Conservation (phyloP, 2,888 invertebrate genomes). For the Prosapia bicincta region DNA sequence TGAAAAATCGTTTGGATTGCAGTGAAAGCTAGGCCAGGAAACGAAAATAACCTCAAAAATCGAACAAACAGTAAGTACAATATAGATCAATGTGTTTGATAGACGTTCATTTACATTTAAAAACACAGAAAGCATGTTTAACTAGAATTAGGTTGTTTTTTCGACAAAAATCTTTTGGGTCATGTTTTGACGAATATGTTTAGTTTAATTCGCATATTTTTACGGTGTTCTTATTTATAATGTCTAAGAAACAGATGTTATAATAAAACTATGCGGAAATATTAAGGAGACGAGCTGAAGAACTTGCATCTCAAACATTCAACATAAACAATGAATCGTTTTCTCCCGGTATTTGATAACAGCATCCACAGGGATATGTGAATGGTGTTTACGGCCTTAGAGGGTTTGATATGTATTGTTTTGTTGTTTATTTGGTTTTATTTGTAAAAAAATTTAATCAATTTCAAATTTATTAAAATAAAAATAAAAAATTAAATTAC, state of each 20-base stretch:
- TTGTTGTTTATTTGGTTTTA: neutral
- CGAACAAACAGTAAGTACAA: neutral
- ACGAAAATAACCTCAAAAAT: neutral
- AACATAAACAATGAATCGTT: neutral
- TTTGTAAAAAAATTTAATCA: no score
- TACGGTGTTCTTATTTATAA: neutral
- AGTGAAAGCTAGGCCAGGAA: neutral
- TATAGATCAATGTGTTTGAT: neutral
- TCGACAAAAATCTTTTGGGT: neutral
- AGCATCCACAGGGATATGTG: neutral
- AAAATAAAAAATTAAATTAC: no score
- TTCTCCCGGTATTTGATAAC: neutral
- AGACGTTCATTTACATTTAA: neutral
- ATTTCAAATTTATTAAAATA: no score
- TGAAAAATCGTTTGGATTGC: neutral
- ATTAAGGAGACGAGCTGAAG: neutral
- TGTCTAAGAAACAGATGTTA: neutral
- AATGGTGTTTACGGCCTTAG: neutral
- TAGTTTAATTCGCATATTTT: neutral
- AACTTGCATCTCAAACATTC: neutral
- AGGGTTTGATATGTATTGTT: neutral
- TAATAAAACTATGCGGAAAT: neutral
- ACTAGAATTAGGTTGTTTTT: no score
- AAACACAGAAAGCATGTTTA: neutral
- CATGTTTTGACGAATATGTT: neutral